These are phyloP conservation scores for Xenopus tropicalis DNA, from an alignment of 2,113 vertebrate species.

Conservation along the genomic window DNA sequence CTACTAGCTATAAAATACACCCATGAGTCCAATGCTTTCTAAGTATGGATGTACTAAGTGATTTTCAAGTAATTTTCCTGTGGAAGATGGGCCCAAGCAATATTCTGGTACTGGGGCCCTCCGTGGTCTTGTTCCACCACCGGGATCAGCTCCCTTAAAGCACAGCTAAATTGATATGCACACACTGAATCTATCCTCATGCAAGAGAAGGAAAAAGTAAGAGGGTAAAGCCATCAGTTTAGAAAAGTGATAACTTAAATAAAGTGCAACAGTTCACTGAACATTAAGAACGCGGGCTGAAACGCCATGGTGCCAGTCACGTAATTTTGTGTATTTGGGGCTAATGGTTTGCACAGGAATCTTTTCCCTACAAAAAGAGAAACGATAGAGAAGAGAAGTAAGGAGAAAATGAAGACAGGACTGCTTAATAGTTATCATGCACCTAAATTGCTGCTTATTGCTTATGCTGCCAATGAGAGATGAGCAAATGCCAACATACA, in stretches of 20 bases:
- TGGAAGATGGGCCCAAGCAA: neutral
- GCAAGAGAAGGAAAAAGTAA: constrained; percentile 52
- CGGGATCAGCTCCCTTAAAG: neutral
- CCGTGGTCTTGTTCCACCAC: neutral
- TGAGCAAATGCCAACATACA: too few relatives aligned
- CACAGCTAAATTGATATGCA: too few relatives aligned
- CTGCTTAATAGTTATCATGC: neutral
- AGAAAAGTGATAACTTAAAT: constrained; percentile 50
- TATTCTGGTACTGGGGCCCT: neutral
- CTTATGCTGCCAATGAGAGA: too few relatives aligned
- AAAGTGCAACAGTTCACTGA: constrained; percentile 69
- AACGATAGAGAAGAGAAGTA: constrained; percentile 38
- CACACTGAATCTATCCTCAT: too few relatives aligned
- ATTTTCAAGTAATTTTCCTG: neutral
- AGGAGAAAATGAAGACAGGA: neutral
- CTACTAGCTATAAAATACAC: too few relatives aligned
- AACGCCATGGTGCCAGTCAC: constrained; percentile 97
- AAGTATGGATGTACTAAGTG: too few relatives aligned
- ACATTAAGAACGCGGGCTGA: constrained; percentile 97
- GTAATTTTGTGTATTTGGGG: constrained; percentile 92
- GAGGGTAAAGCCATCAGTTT: constrained; percentile 37
- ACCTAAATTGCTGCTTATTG: too few relatives aligned
- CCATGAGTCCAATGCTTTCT: too few relatives aligned
- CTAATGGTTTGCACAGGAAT: constrained; percentile 79
- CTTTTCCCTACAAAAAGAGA: constrained; percentile 78